Percentiles rank a stretch among this genome's conserved stretches.
Evolutionary conservation across 2,797 vertebrate genomes (phyloP).

Genomic region (Sternotherus odoratus): DNA sequence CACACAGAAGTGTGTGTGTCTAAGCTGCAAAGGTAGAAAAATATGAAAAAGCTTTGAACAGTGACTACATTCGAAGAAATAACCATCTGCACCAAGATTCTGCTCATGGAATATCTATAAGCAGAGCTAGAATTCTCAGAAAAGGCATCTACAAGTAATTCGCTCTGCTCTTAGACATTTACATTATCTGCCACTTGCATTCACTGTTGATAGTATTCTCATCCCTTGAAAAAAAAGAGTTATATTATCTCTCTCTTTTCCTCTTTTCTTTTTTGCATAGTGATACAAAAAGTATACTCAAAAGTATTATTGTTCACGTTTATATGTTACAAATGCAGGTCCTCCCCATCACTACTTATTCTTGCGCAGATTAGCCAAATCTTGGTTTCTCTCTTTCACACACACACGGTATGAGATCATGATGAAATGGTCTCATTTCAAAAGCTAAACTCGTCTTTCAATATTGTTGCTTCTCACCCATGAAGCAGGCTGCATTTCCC

Average conservation of each 20-base stretch:
- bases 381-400: not conserved
- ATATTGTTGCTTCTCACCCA: not conserved
- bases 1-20: not conserved
- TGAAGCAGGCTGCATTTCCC: not conserved
- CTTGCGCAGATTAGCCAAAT: not conserved
- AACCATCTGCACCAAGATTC: not conserved
- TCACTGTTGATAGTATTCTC: not conserved
- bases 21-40: not conserved
- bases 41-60: not conserved
- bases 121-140: not conserved
- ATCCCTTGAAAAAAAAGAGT: accelerated
- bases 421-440: not conserved
- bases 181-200: not conserved
- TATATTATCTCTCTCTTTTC: not conserved
- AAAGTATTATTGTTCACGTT: not conserved
- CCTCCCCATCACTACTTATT: not conserved
- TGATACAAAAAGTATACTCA: not conserved
- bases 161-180: not conserved
- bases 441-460: not conserved
- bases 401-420: not conserved
- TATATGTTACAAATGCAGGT: not conserved
- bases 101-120: not conserved
- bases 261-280: not conserved
- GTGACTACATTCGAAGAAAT: not conserved
- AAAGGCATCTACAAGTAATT: not conserved